Evolutionary conservation across 2,113 vertebrate genomes (phyloP), one percentile per base, ranked within the genome.

Genomic region (Campylorhamphus procurvoides): DNA sequence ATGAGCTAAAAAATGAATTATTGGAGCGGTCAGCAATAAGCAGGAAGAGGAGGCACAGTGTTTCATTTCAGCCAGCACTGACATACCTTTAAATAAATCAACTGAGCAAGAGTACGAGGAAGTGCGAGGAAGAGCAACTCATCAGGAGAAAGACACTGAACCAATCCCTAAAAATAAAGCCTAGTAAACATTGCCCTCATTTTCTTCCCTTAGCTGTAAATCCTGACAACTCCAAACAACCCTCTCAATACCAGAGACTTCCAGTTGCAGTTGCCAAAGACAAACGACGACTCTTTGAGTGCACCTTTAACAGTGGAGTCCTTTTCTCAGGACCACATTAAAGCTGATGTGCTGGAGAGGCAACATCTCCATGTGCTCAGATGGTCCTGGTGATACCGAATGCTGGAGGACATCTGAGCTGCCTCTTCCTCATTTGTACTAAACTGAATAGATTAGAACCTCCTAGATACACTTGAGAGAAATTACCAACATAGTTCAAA

Each of bases 1-100:
- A 98, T 98, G 98, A 98, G 97, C 98, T 98, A 98, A 98, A 95
- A 98, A 98, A 98, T 98, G 98, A 98, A 96, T 98, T 98, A 98
- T 97, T 97, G 97, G 97, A 90, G 37, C 10, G 77, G 97, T 97
- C 63, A 92, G 97, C 96, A 94, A 93, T 94, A 96, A 95, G 98
- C 97, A 97, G 96, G 88, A 93, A 97, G 97, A 97, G 96, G 97
- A 93, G 96, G 89, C 93, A 90, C 60, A 23, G 95, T 78, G 89
- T 71, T 97, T 98, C 96, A 94, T 89, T 89, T 90, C 93, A 96
- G 95, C 86, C 60, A 58, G 90, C 66, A 56, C 96, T 97, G 97
- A 96, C 95, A 97, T 97, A 98, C 97, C 97, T 98, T 98, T 97
- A 97, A 95, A 98, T 98, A 98, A 98, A 98, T 98, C 97, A 98